These are phyloP conservation scores for Pluvianellus socialis DNA, from an alignment of 2,113 vertebrate genomes.

Conservation along the genomic window DNA sequence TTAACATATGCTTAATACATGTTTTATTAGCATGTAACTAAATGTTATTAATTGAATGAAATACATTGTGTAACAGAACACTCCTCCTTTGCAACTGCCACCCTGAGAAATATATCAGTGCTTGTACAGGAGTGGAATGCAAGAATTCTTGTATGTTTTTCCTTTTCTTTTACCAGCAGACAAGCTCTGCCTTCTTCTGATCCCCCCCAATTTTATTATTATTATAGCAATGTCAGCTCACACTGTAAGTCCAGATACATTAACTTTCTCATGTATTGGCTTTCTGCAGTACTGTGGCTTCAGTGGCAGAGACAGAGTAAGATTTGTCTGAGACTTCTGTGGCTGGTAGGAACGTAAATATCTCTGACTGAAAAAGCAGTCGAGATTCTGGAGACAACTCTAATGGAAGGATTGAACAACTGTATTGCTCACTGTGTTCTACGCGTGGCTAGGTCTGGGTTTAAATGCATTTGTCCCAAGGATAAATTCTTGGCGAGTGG, in stretches of 20 bases:
- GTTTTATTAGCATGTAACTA: conserved; percentile 17
- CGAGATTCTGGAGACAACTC: not conserved
- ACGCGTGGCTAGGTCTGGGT: not conserved
- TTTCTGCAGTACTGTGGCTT: not conserved
- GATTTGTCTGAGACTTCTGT: not conserved
- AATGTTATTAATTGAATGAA: conserved; percentile 10
- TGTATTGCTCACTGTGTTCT: not conserved
- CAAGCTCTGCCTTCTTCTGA: not conserved
- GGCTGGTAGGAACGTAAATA: not conserved
- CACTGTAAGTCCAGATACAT: not conserved
- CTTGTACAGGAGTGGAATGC: not conserved
- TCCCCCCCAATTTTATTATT: not conserved
- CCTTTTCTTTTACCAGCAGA: not conserved
- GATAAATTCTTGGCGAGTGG: not conserved
- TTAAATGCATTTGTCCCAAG: not conserved
- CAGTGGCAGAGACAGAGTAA: not conserved
- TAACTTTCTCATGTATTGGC: not conserved
- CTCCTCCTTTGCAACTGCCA: not conserved
- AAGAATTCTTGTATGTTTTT: not conserved
- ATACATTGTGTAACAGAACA: not conserved
- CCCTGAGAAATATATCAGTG: not conserved
- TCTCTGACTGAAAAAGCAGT: not conserved
- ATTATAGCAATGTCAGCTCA: not conserved
- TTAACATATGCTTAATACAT: not conserved
- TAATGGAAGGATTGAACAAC: not conserved